These are phyloP conservation scores for Leptodactylus fallax DNA, from an alignment of 2,797 vertebrate species.

Conservation along the genomic window DNA sequence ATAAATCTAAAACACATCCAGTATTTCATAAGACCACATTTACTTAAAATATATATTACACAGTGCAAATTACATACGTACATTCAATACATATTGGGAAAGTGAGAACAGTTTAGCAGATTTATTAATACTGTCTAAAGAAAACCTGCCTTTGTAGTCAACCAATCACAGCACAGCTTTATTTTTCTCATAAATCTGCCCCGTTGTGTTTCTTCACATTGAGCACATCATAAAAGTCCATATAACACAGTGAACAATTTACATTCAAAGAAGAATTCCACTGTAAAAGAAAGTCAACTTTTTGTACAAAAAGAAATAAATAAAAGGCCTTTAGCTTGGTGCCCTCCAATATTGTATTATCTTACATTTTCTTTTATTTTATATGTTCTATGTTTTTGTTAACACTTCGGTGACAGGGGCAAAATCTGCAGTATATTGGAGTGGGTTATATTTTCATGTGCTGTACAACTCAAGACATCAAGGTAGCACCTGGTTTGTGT, in stretches of 20 bases:
- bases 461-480: background rate
- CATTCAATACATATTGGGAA: background rate
- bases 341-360: background rate
- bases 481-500: background rate
- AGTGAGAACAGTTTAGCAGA: background rate
- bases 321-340: background rate
- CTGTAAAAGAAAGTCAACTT: background rate
- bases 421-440: background rate
- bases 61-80: background rate
- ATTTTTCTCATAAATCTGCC: background rate
- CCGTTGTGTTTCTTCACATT: background rate
- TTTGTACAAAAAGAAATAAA: background rate
- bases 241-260: background rate
- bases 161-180: background rate
- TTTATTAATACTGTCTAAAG: too few relatives aligned
- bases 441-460: background rate
- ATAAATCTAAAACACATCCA: background rate
- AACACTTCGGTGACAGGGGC: too few relatives aligned
- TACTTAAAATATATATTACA: background rate
- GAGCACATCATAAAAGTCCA: background rate
- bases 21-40: background rate
- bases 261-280: constrained; percentile 4
- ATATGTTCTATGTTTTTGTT: too few relatives aligned
- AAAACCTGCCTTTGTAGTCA: too few relatives aligned
- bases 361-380: background rate